Base-by-base conservation (phyloP, 2,113 vertebrate genomes). In the Eulemur rufifrons region DNA sequence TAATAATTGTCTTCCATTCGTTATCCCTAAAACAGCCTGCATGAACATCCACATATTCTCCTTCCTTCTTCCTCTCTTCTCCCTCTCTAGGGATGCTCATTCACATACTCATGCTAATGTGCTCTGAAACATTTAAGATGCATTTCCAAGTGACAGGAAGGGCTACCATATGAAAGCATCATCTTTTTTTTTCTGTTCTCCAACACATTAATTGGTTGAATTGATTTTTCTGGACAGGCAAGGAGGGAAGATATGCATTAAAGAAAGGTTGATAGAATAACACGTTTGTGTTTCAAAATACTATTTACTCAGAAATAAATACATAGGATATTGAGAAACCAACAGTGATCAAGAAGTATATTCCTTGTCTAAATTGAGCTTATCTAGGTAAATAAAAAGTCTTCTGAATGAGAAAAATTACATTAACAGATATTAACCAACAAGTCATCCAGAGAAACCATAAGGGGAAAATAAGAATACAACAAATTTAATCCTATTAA, bases 161-260 rank as follows among this genome's bases (percentile, higher is more conserved):
- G 50, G 20, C 27, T 83, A 8, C 77, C 21, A 39, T 54, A 32
- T 13, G 83, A n/a, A 76, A 59, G 32, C 54, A 74, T 96, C 27
- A 76, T 86, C 27, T 52, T 71, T 77, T 50, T 83, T 76, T 83
- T 20, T 63, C 47, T 68, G n/a, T 74, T 86, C 34, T 84, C 39
- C 8, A 81, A 37, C 59, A 89, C 47, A 81, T 69, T 90, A 87
- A 89, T 92, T 85, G 66, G 71, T 89, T 32, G 11, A 20, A 95
- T 74, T 98, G 95, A 90, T 96, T 96, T 96, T 95, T 97, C 76
- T 81, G 68, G 29, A 90, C 18, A 20, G 85, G 39, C 45, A 92
- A 95, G 25, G 14, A 80, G 14, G 14, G 5, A 25, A 3, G 59
- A 52, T 50, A 63, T 89, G 50, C 74, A 81, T 87, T 96, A 90